Percentiles rank a stretch among this genome's conserved stretches.
Evolutionary conservation across 2,888 invertebrate genomes (phyloP).

Genomic region (Labia minor): DNA sequence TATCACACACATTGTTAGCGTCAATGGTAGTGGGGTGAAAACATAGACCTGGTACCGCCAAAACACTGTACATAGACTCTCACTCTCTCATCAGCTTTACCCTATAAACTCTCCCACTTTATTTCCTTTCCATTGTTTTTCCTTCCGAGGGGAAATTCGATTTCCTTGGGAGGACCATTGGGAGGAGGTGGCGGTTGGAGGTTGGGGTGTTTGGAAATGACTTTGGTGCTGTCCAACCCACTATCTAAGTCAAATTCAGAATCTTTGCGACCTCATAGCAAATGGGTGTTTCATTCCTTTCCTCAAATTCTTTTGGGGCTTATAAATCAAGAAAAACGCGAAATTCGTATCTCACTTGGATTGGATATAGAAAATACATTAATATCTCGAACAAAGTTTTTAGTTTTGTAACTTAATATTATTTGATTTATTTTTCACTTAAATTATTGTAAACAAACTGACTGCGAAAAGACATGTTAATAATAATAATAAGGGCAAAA

Average conservation of each 20-base stretch:
- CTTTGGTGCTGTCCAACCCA: background rate
- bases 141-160: slow-evolving; percentile 4
- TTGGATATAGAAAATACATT: too few species aligned
- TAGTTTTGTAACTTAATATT: too few species aligned
- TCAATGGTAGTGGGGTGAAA: too few species aligned
- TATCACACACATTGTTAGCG: too few species aligned
- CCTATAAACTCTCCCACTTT: background rate
- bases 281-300: background rate
- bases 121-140: slow-evolving; percentile 13
- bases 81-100: background rate
- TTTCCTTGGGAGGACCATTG: background rate
- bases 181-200: background rate
- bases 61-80: background rate
- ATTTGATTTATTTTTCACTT: too few species aligned
- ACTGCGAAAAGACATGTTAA: too few species aligned
- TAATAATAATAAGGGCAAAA: too few species aligned
- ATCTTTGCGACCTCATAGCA: background rate
- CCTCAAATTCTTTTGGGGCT: background rate
- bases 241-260: background rate
- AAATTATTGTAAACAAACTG: too few species aligned
- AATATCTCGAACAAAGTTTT: too few species aligned
- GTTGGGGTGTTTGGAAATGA: background rate
- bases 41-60: background rate
- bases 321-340: too few species aligned
- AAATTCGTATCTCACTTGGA: too few species aligned